Conservation (phyloP, 23 tunicate species). For the Ascidia mentula region DNA sequence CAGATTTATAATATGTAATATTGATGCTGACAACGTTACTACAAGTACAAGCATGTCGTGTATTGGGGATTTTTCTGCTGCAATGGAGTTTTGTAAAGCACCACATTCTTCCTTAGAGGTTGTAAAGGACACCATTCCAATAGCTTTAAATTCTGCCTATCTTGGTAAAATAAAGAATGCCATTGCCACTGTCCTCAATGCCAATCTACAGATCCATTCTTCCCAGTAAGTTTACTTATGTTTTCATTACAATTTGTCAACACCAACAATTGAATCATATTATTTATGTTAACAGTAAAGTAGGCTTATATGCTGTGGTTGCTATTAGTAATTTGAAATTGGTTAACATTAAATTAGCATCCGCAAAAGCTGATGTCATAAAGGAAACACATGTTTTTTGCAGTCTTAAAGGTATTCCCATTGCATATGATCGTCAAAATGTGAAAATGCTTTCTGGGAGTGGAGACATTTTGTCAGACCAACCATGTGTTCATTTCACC, state of each 20-base stretch:
- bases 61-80: neutral
- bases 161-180: conserved; percentile 43
- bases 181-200: conserved; percentile 24
- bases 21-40: too few species aligned
- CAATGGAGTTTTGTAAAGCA: neutral
- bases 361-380: neutral
- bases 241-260: neutral
- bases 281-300: neutral
- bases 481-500: conserved; percentile 63
- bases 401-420: conserved; percentile 66
- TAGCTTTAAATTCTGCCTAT: conserved; percentile 40
- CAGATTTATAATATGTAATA: neutral
- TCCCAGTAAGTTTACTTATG: conserved; percentile 26
- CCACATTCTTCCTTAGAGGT: neutral
- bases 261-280: neutral
- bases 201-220: conserved; percentile 36
- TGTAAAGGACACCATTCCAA: conserved; percentile 21
- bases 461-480: conserved; percentile 49
- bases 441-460: conserved; percentile 45
- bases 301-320: neutral
- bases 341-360: neutral
- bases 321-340: neutral
- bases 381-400: neutral
- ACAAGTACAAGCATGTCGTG: neutral
- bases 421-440: conserved; percentile 64